These are phyloP conservation scores for Maniola hyperantus DNA, from an alignment of 2,888 invertebrate species.

Conservation along the genomic window DNA sequence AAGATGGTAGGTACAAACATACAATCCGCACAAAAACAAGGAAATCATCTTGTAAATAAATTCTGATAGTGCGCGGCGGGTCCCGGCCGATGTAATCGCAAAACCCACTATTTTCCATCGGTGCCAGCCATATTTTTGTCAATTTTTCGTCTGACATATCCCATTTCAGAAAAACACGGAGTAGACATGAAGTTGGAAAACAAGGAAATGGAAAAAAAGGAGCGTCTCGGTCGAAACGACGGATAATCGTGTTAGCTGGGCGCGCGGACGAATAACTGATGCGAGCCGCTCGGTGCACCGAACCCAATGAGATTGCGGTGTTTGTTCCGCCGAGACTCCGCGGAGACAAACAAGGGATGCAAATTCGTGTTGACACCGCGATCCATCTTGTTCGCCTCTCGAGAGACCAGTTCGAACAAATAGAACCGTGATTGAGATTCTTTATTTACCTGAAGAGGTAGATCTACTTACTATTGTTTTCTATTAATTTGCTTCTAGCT, in stretches of 20 bases:
- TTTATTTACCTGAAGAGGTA: constrained; percentile 44
- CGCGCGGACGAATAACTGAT: constrained; percentile 74
- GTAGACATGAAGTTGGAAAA: constrained; percentile 79
- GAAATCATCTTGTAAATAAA: constrained; percentile 70
- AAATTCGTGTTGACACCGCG: constrained; percentile 82
- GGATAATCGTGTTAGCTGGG: constrained; percentile 81
- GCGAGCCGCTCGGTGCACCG: constrained; percentile 70
- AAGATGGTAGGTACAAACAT: constrained; percentile 42
- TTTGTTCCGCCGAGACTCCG: constrained; percentile 74
- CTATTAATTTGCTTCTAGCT: constrained; percentile 14
- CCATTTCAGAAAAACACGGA: constrained; percentile 81
- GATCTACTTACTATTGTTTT: constrained; percentile 22
- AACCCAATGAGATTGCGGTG: constrained; percentile 79
- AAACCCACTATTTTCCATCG: constrained; percentile 76
- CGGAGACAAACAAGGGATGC: constrained; percentile 82
- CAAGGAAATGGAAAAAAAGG: constrained; percentile 78
- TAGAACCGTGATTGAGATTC: constrained; percentile 75
- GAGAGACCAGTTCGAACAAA: constrained; percentile 75
- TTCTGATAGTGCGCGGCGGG: constrained; percentile 57
- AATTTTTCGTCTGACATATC: constrained; percentile 81
- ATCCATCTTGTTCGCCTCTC: constrained; percentile 81
- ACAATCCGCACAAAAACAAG: constrained; percentile 54
- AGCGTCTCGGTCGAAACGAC: constrained; percentile 77
- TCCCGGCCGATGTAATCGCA: constrained; percentile 74
- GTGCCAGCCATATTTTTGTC: constrained; percentile 78